phyloP scores from a whole-genome alignment of 1,140 invertebrate genomes.

The Rhagoletis pomonella region DNA sequence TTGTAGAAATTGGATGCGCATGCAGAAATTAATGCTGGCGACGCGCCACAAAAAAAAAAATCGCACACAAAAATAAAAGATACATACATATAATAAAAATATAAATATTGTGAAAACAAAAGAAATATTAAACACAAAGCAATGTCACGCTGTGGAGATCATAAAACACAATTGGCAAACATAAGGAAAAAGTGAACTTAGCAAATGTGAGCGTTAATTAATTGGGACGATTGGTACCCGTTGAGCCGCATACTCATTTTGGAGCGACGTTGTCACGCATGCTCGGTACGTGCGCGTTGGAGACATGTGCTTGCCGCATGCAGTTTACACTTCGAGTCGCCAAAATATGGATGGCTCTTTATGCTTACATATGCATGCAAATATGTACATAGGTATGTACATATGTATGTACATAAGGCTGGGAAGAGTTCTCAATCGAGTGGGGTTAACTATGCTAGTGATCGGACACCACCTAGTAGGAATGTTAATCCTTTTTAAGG shows the following conservation, averaged over 20 bases:
- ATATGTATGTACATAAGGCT: not conserved
- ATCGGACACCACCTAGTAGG: no score
- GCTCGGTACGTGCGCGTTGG: not conserved
- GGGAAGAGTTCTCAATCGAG: no score
- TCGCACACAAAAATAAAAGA: not conserved
- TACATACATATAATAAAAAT: not conserved
- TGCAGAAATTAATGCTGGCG: slow-evolving; percentile 34
- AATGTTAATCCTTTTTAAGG: no score
- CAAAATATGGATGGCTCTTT: not conserved
- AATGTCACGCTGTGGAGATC: not conserved
- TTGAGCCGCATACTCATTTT: slow-evolving; percentile 5
- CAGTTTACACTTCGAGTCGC: no score
- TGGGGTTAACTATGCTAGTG: no score
- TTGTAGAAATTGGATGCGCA: slow-evolving; percentile 8
- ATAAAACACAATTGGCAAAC: not conserved
- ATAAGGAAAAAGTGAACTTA: not conserved
- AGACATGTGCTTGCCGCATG: not conserved
- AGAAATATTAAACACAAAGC: not conserved
- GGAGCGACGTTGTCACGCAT: not conserved
- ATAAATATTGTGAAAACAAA: no score
- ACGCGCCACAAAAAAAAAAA: not conserved
- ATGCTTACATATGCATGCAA: not conserved
- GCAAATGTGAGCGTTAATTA: not conserved
- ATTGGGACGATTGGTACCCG: slow-evolving; percentile 25
- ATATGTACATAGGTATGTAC: not conserved